phyloP scores from a whole-genome alignment of 2,888 invertebrate genomes.

The Acleris cristana region DNA sequence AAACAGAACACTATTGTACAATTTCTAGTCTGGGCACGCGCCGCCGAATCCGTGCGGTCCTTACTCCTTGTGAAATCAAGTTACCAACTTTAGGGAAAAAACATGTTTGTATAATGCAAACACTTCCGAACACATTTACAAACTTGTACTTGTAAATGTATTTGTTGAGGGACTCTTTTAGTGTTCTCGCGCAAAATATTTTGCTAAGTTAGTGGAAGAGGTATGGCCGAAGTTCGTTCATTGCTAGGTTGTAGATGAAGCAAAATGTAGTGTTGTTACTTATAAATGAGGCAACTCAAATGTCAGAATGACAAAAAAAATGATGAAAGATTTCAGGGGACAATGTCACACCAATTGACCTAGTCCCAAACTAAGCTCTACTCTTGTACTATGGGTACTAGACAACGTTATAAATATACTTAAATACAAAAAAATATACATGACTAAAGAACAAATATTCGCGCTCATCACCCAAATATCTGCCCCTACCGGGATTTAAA shows the following conservation, averaged over 20 bases:
- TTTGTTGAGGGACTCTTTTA: constrained; percentile 19
- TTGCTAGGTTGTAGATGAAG: not conserved
- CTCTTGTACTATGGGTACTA: too few relatives aligned
- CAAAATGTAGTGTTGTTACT: too few relatives aligned
- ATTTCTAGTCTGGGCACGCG: constrained; percentile 4
- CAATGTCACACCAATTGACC: too few relatives aligned
- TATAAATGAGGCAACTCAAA: too few relatives aligned
- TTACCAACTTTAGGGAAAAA: constrained; percentile 25
- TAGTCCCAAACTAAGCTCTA: too few relatives aligned
- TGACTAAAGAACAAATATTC: too few relatives aligned
- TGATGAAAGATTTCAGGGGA: too few relatives aligned
- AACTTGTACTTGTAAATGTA: constrained; percentile 18
- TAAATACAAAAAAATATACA: too few relatives aligned
- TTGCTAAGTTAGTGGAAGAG: not conserved
- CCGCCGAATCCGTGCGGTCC: not conserved
- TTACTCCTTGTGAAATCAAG: constrained; percentile 1
- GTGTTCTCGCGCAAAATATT: constrained; percentile 7
- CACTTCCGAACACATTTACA: constrained; percentile 23
- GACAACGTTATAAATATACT: too few relatives aligned
- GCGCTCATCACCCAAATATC: too few relatives aligned
- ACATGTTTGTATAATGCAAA: constrained; percentile 15
- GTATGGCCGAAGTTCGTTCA: not conserved
- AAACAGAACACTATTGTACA: not conserved
- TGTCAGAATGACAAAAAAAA: too few relatives aligned
- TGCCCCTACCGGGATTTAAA: too few relatives aligned